Conservation (phyloP, 2,888 invertebrate species). For the Dascillus cervinus region DNA sequence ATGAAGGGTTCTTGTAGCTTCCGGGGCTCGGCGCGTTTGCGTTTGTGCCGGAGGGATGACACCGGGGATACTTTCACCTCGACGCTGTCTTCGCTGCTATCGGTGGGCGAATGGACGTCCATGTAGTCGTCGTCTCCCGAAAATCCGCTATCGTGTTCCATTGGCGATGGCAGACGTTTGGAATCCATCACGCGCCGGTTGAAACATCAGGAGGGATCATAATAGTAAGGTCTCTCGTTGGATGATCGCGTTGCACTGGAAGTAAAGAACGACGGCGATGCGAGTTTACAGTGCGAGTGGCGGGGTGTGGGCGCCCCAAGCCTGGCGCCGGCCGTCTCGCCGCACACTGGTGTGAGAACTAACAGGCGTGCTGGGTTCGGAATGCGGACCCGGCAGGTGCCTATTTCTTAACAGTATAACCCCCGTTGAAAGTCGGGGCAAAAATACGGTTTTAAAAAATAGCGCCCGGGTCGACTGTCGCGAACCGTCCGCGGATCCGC, state of each 20-base stretch:
- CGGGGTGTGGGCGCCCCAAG: conserved; percentile 49
- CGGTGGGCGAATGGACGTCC: conserved; percentile 52
- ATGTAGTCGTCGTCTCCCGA: conserved; percentile 54
- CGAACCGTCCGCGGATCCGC: no score
- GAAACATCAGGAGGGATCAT: no score
- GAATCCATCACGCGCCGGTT: no score
- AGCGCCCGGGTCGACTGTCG: no score
- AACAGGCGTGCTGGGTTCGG: conserved; percentile 48
- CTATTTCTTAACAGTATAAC: no score
- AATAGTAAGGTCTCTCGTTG: neutral
- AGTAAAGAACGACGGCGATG: conserved; percentile 11
- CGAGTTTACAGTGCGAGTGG: conserved; percentile 9
- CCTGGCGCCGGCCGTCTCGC: conserved; percentile 47
- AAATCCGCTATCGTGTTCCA: conserved; percentile 63
- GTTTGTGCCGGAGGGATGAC: conserved; percentile 52
- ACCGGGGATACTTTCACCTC: conserved; percentile 56
- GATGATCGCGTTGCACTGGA: conserved; percentile 14
- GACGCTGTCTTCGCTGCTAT: conserved; percentile 57
- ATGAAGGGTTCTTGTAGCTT: conserved; percentile 48
- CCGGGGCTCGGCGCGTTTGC: conserved; percentile 60
- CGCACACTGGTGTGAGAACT: conserved; percentile 47
- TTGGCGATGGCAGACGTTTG: no score
- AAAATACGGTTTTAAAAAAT: no score
- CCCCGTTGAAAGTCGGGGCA: no score
- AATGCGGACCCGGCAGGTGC: conserved; percentile 35